Percentiles rank a stretch among this genome's conserved stretches.
Evolutionary conservation across 2,797 vertebrate genomes (phyloP).

Genomic region (Lateolabrax maculatus): DNA sequence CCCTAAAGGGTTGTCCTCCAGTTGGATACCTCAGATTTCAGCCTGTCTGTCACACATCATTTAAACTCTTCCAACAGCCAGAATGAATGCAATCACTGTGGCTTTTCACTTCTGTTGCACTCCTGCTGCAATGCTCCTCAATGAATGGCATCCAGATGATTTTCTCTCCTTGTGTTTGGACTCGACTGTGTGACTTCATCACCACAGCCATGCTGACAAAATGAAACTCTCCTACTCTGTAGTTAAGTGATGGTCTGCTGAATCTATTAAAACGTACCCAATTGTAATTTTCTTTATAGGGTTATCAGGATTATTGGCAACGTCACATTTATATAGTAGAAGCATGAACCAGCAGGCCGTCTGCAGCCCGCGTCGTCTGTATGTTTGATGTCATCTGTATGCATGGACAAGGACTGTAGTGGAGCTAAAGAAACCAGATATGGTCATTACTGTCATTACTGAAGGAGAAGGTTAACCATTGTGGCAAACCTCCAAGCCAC

Average conservation of each 20-base stretch:
- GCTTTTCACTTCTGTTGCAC: slow-evolving; percentile 33
- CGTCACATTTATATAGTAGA: slow-evolving; percentile 13
- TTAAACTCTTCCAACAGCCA: slow-evolving; percentile 24
- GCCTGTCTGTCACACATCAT: slow-evolving; percentile 41
- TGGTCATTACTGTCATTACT: slow-evolving; percentile 83
- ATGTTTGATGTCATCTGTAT: slow-evolving; percentile 60
- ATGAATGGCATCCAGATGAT: slow-evolving; percentile 23
- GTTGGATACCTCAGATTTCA: slow-evolving; percentile 37
- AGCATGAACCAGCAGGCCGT: slow-evolving; percentile 45
- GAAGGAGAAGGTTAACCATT: slow-evolving; percentile 80
- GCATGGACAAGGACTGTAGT: slow-evolving; percentile 50
- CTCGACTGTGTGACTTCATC: slow-evolving; percentile 46
- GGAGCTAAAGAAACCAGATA: slow-evolving; percentile 81
- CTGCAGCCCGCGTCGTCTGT: slow-evolving; percentile 39
- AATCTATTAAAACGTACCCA: slow-evolving; percentile 64
- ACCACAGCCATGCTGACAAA: slow-evolving; percentile 44
- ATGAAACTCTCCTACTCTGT: slow-evolving; percentile 22
- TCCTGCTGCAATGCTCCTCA: slow-evolving; percentile 18
- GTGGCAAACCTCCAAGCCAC: slow-evolving; percentile 84
- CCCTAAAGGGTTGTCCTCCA: slow-evolving; percentile 18
- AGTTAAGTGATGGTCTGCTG: slow-evolving; percentile 68
- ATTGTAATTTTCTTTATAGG: slow-evolving; percentile 42
- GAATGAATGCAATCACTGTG: slow-evolving; percentile 20
- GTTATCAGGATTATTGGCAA: slow-evolving; percentile 58
- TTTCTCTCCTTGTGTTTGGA: slow-evolving; percentile 45